Base-by-base conservation (phyloP, 2,888 invertebrate genomes). In the Neoaliturus tenellus region DNA sequence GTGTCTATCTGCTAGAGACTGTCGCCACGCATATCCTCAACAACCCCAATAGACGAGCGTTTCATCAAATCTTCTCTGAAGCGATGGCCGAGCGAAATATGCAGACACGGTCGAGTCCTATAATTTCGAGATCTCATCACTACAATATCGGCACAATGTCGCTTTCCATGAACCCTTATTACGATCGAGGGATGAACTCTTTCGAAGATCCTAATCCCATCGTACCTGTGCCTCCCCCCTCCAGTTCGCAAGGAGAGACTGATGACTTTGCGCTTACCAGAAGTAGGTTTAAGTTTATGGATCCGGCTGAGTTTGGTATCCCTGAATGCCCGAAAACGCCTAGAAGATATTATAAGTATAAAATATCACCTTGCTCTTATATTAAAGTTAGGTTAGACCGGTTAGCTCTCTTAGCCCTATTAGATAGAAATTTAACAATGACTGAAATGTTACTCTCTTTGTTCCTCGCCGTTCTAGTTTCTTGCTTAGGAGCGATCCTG, bases 331-430 rank as follows among this genome's bases (percentile, higher is more conserved):
- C 92, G 0, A 93, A 93, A 89, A 91, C 91, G 20, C 87, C 87
- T 39, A 81, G 86, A 73, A 85, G 86, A 80, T 88, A 88, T 80
- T 88, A 88, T 78, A 86, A 87, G 58, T 87, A 85, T 55, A 73
- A 83, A 44, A 33, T 86, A 17, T 81, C 81, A 39, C 84, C 83
- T 83, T 89, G 89, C 86, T 87, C 90, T 55, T 93, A 93, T 88
- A 90, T 97, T 0, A 98, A 97, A 92, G 94, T 99, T 44, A 94
- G 96, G 81, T 96, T 99, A 93, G 99, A 99, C 90, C 94, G 99
- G 69, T 92, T 99, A 80, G 96, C 98, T 87, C 91, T 99, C 67
- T 92, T 98, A 90, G 98, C 99, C 0, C 92, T 99, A 20, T 95
- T 99, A 87, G 99, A 99, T 91, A 94, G 98, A 82, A 99, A 98